phyloP scores from a whole-genome alignment of 2,888 invertebrate species.

The Synergus laeviventris region DNA sequence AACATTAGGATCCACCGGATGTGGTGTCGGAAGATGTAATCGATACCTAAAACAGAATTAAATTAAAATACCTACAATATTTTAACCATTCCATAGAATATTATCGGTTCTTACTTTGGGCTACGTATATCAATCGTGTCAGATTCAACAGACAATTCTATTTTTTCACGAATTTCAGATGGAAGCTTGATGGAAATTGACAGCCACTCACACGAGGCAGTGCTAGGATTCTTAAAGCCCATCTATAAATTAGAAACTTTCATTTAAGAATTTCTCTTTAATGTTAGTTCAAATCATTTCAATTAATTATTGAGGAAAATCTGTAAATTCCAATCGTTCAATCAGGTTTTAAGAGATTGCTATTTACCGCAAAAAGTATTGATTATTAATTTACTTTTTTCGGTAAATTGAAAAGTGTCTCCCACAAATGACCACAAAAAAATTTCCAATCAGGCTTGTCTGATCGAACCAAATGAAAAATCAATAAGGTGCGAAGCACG shows the following conservation, averaged over 20 bases:
- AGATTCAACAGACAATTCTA: slow-evolving; percentile 82
- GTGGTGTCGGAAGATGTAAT: slow-evolving; percentile 87
- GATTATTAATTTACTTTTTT: background rate
- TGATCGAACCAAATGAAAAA: background rate
- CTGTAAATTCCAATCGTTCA: background rate
- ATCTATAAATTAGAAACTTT: slow-evolving; percentile 77
- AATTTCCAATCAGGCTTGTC: background rate
- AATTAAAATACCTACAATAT: slow-evolving; percentile 18
- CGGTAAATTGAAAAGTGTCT: background rate
- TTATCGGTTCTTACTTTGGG: slow-evolving; percentile 62
- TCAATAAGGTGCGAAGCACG: background rate
- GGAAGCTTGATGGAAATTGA: slow-evolving; percentile 87
- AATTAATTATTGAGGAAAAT: background rate
- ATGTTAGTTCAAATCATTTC: background rate
- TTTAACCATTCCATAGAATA: background rate
- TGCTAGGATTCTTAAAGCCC: slow-evolving; percentile 86
- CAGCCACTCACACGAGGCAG: slow-evolving; percentile 92
- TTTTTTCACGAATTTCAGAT: slow-evolving; percentile 85
- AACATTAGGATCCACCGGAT: slow-evolving; percentile 87
- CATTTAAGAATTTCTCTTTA: background rate
- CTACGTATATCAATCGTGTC: slow-evolving; percentile 73
- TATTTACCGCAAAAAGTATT: background rate
- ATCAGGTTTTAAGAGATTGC: background rate
- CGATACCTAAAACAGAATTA: slow-evolving; percentile 78
- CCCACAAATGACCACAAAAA: background rate